Base-by-base conservation (phyloP, 1,140 invertebrate genomes). In the Drosophila albomicans region DNA sequence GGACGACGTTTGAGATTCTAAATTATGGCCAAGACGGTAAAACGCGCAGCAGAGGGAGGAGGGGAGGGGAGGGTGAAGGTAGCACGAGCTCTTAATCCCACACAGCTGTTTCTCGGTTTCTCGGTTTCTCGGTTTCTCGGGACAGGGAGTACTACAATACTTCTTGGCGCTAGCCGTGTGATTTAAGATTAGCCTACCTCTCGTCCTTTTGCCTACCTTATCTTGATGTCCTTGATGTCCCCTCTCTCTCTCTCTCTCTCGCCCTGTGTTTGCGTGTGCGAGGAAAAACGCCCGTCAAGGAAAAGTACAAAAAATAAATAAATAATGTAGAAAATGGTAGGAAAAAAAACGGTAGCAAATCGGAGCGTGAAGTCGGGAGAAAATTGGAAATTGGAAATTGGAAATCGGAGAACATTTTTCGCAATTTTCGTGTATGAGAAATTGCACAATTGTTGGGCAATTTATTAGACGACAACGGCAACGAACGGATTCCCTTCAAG, bases 371-470 rank as follows among this genome's bases (percentile, higher is more conserved):
- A 85, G 81, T 70, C 52, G 7, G 1, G 25, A 41, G 2, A 15
- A 25, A 16, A 15, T 20, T 48, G 13, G 15, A 11, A 41, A 15
- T 20, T 48, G 13, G 15, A 11, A 41, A 57, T n/a, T 16, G 35
- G 10, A 20, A 41, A 16, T 16, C 10, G 32, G 8, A 51, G n/a
- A 52, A 35, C 5, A 35, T 41, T 71, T 71, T 71, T 49, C 52
- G 76, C 81, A 63, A 73, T 76, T 79, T 51, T 64, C 61, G 28
- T 35, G 48, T 79, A 64, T 87, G 82, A 88, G 82, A 86, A 86
- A 86, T 86, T 86, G 82, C 79, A 72, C 82, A 86, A 86, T 86
- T 86, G 82, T 86, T 72, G 79, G 59, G 82, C 82, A 87, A 86
- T 86, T 86, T 86, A 86, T 87, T 86, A 77, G 78, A 43, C 56